Evolutionary conservation across 53 echinoderm and acorn worm genomes (phyloP).

Genomic region (Holothuria scabra): DNA sequence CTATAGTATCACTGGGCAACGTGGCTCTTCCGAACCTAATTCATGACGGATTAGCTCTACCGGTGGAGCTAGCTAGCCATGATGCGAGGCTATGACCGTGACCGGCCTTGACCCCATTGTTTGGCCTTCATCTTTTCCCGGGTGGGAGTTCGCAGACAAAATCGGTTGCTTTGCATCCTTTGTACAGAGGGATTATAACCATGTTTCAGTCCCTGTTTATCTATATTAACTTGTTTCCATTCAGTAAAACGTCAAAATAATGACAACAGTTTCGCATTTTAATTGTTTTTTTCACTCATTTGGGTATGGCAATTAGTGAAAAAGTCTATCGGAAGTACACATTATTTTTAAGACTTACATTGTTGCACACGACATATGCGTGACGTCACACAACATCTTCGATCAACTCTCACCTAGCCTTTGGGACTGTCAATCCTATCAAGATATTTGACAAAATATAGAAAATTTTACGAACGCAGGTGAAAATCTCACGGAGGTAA

Average conservation of each 20-base stretch:
- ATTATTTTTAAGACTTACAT: not conserved
- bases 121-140: slow-evolving; percentile 38
- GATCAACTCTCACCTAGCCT: slow-evolving; percentile 35
- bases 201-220: too few species aligned
- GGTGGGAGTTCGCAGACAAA: slow-evolving; percentile 18
- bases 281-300: not conserved
- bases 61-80: too few species aligned
- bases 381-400: slow-evolving; percentile 51
- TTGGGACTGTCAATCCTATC: slow-evolving; percentile 1
- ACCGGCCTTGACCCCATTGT: slow-evolving; percentile 46
- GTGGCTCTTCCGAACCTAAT: too few species aligned
- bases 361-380: slow-evolving; percentile 18
- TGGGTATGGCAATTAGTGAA: not conserved
- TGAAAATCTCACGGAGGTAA: slow-evolving; percentile 32
- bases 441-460: slow-evolving; percentile 23
- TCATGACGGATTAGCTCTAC: too few species aligned
- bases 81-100: not conserved
- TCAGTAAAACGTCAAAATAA: too few species aligned
- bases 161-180: not conserved
- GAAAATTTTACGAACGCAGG: slow-evolving; percentile 6
- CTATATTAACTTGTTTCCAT: too few species aligned
- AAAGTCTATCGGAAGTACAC: too few species aligned
- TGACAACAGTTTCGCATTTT: not conserved
- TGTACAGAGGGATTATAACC: too few species aligned
- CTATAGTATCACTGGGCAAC: too few species aligned